Conservation (phyloP, 92 coral and sea anemone genomes). For the Parazoanthus darwini region DNA sequence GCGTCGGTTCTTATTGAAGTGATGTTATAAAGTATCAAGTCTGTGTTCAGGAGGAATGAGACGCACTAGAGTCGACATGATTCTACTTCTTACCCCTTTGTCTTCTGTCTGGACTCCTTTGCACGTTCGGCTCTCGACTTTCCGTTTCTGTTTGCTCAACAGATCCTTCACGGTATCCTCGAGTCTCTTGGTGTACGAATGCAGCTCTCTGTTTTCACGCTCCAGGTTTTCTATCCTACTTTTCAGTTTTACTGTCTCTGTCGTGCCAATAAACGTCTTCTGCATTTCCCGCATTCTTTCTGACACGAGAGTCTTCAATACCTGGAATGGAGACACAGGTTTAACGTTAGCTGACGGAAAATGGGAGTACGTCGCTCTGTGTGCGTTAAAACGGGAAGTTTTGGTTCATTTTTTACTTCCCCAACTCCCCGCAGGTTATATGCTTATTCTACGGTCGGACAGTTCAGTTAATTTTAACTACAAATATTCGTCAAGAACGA, state of each 20-base stretch:
- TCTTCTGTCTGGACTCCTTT: slow-evolving; percentile 55
- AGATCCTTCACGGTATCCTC: slow-evolving; percentile 74
- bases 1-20: no score
- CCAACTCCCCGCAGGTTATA: no score
- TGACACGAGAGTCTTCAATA: slow-evolving; percentile 67
- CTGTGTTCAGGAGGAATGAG: no score
- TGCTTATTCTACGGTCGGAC: no score
- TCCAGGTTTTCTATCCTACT: slow-evolving; percentile 69
- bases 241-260: slow-evolving; percentile 53
- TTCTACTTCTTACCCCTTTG: slow-evolving; percentile 42
- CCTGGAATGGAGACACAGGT: slow-evolving; percentile 42
- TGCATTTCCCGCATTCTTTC: slow-evolving; percentile 81
- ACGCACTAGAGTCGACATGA: no score
- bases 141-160: slow-evolving; percentile 54
- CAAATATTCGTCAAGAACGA: no score
- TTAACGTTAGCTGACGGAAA: not conserved
- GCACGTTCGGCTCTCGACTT: slow-evolving; percentile 27
- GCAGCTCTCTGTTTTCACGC: slow-evolving; percentile 73
- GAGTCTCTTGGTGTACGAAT: slow-evolving; percentile 66
- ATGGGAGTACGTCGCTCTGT: no score
- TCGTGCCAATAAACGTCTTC: slow-evolving; percentile 55
- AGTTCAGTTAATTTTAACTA: no score
- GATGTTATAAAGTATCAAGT: no score
- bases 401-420: no score
- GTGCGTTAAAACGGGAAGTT: no score